These are phyloP conservation scores for Rugalucina vietnamica DNA, from an alignment of 2,888 invertebrate species.

Conservation along the genomic window DNA sequence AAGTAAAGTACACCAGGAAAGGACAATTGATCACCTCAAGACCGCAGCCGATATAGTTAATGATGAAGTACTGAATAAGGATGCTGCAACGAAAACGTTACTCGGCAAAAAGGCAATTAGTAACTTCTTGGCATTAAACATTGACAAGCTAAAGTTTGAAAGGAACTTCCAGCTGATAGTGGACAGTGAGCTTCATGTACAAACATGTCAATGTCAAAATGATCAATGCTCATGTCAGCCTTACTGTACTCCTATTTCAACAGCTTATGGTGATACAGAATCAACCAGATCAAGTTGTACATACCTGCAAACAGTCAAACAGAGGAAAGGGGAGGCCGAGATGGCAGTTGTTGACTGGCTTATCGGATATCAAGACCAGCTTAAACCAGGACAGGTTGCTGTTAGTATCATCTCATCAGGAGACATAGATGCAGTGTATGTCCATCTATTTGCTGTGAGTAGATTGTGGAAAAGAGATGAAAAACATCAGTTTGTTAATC, in stretches of 20 bases:
- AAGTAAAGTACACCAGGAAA: not conserved
- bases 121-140: conserved; percentile 31
- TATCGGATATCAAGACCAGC: not conserved
- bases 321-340: not conserved
- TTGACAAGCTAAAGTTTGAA: not conserved
- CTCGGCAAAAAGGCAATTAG: conserved; percentile 27
- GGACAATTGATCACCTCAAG: conserved; percentile 35
- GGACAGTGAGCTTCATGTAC: conserved; percentile 23
- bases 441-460: conserved; percentile 23
- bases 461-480: not conserved
- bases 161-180: not conserved
- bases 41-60: conserved; percentile 14
- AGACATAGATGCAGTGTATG: conserved; percentile 40
- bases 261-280: not conserved
- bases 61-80: conserved; percentile 16
- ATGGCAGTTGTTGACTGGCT: not conserved
- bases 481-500: conserved; percentile 4
- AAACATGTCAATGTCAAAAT: not conserved
- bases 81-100: conserved; percentile 15
- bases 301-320: too few relatives aligned
- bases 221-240: not conserved
- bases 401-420: conserved; percentile 33
- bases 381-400: conserved; percentile 1
- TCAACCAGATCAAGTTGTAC: too few relatives aligned
- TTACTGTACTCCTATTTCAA: not conserved